Evolutionary conservation across 2,113 vertebrate species (phyloP), one percentile per base, ranked within the genome.

Genomic region (Albula goreensis): DNA sequence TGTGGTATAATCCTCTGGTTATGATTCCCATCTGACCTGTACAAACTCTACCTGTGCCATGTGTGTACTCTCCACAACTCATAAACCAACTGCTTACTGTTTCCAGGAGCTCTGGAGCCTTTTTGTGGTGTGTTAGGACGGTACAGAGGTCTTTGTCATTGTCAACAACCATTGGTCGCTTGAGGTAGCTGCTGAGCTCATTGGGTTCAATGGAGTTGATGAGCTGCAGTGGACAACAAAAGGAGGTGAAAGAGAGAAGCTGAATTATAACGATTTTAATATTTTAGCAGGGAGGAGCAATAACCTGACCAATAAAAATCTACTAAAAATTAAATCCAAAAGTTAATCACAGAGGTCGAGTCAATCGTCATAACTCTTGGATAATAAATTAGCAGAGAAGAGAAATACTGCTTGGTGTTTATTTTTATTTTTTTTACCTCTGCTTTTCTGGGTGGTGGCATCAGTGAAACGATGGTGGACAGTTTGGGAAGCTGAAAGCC

Each of bases 401-500:
- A 41, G 31, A 41, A 41, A 41, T 66, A 66, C 5, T 19, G 17
- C 60, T 22, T 66, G 31, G 31, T 41, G 4, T 66, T 66, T 66
- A 22, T 13, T 60, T 13, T 15, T n/a, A n/a, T 13, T 60, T 11
- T 60, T 15, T 82, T 89, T 80, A 96, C 95, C 95, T 92, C 88
- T 51, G 78, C 6, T 82, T 22, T 84, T 5, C 56, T 84, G 82
- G 60, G 17, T 0, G 5, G 63, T 22, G 94, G 93, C 82, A 95
- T 93, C 88, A 96, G 92, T 0, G 88, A 92, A 88, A 96, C 31
- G 90, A 95, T 89, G 57, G 89, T 80, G 25, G 92, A 93, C 88
- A 96, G 85, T 87, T 92, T 88, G 41, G 95, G 95, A 86, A 95
- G 93, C 89, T 90, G 90, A 89, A 95, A 96, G 0, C 87, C 91